phyloP scores from a whole-genome alignment of 2,888 invertebrate species.

The Spisula subtruncata region DNA sequence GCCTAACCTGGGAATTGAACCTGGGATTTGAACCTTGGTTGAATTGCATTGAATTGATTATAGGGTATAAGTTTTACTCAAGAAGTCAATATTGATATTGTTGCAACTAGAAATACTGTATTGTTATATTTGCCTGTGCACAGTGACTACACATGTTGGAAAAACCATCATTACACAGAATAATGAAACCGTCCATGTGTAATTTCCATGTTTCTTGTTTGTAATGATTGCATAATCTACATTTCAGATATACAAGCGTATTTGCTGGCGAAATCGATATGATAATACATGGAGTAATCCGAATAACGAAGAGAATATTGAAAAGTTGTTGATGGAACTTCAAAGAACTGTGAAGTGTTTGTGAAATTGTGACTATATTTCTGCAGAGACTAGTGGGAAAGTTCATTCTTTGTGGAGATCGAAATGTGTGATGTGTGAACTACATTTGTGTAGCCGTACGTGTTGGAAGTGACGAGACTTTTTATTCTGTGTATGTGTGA shows the following conservation, averaged over 20 bases:
- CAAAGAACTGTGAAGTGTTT: background rate
- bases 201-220: too few relatives aligned
- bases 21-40: too few relatives aligned
- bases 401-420: background rate
- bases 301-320: background rate
- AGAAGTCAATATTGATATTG: too few relatives aligned
- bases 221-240: background rate
- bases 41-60: too few relatives aligned
- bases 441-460: background rate
- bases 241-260: background rate
- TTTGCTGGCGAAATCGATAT: background rate
- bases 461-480: conserved; percentile 27
- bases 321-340: background rate
- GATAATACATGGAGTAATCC: background rate
- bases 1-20: too few relatives aligned
- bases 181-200: too few relatives aligned
- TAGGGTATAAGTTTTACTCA: too few relatives aligned
- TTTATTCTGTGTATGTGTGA: conserved; percentile 34
- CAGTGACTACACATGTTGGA: too few relatives aligned
- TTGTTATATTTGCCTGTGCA: too few relatives aligned
- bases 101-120: too few relatives aligned
- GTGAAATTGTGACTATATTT: conserved; percentile 2
- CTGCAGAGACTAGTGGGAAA: conserved; percentile 6
- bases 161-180: too few relatives aligned
- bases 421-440: background rate